These are phyloP conservation scores for Eunapius fragilis DNA, from an alignment of 37 sponge, comb jelly and placozoan species.

Conservation along the genomic window DNA sequence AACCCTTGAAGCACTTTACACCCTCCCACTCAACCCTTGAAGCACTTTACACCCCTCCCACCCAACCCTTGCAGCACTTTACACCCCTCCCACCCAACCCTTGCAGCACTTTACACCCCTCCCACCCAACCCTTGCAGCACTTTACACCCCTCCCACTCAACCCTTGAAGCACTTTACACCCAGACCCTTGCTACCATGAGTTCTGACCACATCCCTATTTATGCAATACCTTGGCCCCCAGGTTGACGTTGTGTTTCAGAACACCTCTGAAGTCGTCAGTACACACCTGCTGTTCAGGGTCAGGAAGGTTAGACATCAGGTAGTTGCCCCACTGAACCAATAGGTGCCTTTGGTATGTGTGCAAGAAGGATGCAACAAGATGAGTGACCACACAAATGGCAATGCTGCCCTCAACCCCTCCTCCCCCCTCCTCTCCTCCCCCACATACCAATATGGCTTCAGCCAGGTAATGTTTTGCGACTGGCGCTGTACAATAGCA, in stretches of 20 bases:
- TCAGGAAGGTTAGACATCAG: slow-evolving; percentile 58
- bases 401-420: neutral
- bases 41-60: too few species aligned
- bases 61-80: neutral
- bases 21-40: neutral
- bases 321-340: slow-evolving; percentile 59
- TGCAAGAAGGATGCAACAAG: neutral
- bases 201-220: neutral
- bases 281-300: slow-evolving; percentile 75
- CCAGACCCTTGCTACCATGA: too few species aligned
- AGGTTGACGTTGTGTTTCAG: slow-evolving; percentile 78
- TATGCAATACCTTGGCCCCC: slow-evolving; percentile 59
- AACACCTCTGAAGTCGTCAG: slow-evolving; percentile 83
- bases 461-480: slow-evolving; percentile 4
- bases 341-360: slow-evolving; percentile 12
- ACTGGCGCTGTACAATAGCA: slow-evolving; percentile 7
- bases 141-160: neutral
- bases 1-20: too few species aligned
- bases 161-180: too few species aligned
- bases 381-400: neutral
- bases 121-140: neutral
- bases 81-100: neutral
- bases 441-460: slow-evolving; percentile 16
- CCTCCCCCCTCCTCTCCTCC: neutral
- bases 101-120: neutral